A percentile compares a stretch with the other conserved stretches of the same genome.
These are phyloP conservation scores for Aradophagus sp. DNA, from an alignment of 1,140 invertebrate species.

Conservation along the genomic window DNA sequence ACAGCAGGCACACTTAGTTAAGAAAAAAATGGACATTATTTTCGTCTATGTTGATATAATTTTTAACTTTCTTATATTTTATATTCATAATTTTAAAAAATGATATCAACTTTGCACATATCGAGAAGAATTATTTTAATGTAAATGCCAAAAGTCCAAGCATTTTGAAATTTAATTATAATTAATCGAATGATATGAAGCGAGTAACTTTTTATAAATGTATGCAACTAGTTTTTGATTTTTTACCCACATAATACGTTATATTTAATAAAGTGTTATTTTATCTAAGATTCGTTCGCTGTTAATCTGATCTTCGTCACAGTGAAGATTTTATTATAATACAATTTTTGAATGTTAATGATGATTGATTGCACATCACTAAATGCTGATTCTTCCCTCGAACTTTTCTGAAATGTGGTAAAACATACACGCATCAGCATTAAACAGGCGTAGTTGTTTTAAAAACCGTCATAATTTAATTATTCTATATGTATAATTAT, in stretches of 20 bases:
- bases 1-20: too few relatives aligned
- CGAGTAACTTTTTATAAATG: too few relatives aligned
- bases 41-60: too few relatives aligned
- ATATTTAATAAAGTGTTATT: conserved; percentile 50
- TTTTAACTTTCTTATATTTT: conserved; percentile 3
- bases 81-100: conserved; percentile 2
- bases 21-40: too few relatives aligned
- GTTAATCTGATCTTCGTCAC: conserved; percentile 42
- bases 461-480: conserved; percentile 49
- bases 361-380: too few relatives aligned
- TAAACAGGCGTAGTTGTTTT: conserved; percentile 43
- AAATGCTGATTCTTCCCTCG: conserved; percentile 7
- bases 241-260: conserved; percentile 49
- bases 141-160: background rate
- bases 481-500: conserved; percentile 62
- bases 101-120: conserved; percentile 21
- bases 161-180: too few relatives aligned
- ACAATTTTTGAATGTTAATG: conserved; percentile 10
- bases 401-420: conserved; percentile 2
- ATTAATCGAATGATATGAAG: too few relatives aligned
- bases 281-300: conserved; percentile 39
- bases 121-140: conserved; percentile 15
- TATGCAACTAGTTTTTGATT: conserved; percentile 53
- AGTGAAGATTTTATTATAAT: conserved; percentile 40
- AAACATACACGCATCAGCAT: conserved; percentile 29